Evolutionary conservation across 1,140 invertebrate species (phyloP), one percentile per base, ranked within the genome.

Genomic region (Himalopsyche phryganea): DNA sequence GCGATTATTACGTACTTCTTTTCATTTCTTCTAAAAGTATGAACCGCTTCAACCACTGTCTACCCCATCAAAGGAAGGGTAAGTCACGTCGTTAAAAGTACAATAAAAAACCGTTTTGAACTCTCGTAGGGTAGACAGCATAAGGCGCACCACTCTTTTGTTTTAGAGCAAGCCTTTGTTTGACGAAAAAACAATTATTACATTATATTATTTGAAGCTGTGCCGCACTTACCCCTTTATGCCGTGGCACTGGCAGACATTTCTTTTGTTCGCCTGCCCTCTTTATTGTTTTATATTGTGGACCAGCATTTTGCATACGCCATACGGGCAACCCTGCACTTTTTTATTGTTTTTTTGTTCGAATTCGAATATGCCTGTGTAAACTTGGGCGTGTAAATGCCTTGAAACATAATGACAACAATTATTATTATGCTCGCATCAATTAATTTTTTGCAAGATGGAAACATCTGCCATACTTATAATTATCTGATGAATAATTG

Each of bases 231-330:
- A 15, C 20, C 47, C 42, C 44, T 47, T 51, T 55, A 49, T 49
- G 17, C 50, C 46, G 33, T 15, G 28, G 7, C 41, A 35, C 38
- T 46, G 15, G 20, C 50, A 51, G 42, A 32, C 23, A 52, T 28
- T 44, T 52, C 20, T 52, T 44, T 52, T 52, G 38, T 52, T 35
- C 28, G 10, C 20, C 35, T 5, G 45, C 20, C 23, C 50, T 35
- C 17, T 48, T 48, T 58, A 28, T 50, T 59, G 35, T 52, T 50
- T 55, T 56, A 42, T 50, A 52, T 38, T 33, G 40, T 19, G 40
- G 38, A 9, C 10, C 42, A 14, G 45, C 54, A 40, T 58, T 62
- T 62, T 62, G 60, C 60, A 62, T 62, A 62, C 60, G 50, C 28
- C 60, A 62, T 62, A 55, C 41, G 60, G 60, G 60, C 44, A 41